These are phyloP conservation scores for Cotesia chilonis DNA, from an alignment of 1,140 invertebrate genomes.

Conservation along the genomic window DNA sequence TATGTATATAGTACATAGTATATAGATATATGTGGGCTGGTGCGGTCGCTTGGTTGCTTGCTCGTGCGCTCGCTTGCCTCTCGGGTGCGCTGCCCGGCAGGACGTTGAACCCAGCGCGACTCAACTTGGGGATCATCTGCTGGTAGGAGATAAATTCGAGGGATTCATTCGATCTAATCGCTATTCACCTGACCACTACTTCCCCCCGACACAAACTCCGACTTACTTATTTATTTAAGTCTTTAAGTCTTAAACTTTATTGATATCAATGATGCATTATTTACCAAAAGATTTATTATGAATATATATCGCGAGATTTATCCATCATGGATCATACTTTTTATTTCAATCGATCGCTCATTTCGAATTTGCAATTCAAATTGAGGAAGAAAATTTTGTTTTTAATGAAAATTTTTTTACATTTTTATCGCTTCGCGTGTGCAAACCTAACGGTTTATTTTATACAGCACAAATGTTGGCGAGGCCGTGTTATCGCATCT, in stretches of 20 bases:
- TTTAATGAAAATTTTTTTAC: slow-evolving; percentile 5
- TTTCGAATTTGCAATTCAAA: neutral
- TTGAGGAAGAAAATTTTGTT: neutral
- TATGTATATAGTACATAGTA: too few species aligned
- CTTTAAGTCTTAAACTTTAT: too few species aligned
- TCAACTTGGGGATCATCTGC: slow-evolving; percentile 66
- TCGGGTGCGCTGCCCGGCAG: slow-evolving; percentile 65
- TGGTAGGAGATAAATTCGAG: slow-evolving; percentile 45
- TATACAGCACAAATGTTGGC: slow-evolving; percentile 41
- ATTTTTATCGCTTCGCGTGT: slow-evolving; percentile 22
- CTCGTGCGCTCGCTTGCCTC: slow-evolving; percentile 31
- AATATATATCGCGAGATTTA: too few species aligned
- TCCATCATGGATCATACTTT: too few species aligned
- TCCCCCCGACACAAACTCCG: neutral
- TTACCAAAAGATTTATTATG: too few species aligned
- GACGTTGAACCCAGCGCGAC: slow-evolving; percentile 65
- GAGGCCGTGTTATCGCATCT: slow-evolving; percentile 21
- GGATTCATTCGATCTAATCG: slow-evolving; percentile 7
- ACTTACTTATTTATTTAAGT: too few species aligned
- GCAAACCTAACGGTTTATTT: slow-evolving; percentile 59
- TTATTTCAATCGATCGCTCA: too few species aligned
- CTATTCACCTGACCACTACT: neutral
- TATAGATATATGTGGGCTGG: slow-evolving; percentile 33
- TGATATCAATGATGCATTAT: too few species aligned
- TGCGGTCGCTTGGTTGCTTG: slow-evolving; percentile 9